Base-by-base conservation (phyloP, 1,140 invertebrate species). In the Camponotus floridanus region DNA sequence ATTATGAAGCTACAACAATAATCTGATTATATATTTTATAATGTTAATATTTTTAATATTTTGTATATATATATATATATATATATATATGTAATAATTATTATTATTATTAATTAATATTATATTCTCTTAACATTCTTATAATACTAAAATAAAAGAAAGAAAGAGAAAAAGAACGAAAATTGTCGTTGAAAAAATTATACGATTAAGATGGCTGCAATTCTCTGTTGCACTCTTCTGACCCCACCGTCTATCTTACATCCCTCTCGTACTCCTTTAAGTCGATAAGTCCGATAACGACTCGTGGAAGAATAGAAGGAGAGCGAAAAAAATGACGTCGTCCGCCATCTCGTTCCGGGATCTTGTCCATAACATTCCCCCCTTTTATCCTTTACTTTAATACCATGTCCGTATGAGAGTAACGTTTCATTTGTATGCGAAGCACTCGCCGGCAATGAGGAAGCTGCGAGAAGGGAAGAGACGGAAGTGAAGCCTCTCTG, bases 401-500 rank as follows among this genome's bases (percentile, higher is more conserved):
- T 68, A 68, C 45, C 18, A n/a, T 15, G 76, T 31, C 51, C 55
- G 26, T 67, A 71, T 67, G n/a, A 87, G 76, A 79, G 73, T 57
- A 68, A 62, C 88, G 74, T 90, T 90, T 76, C 85, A 90, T 90
- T 90, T 87, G 78, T 79, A 87, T 85, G n/a, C 86, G 79, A 67
- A 90, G 68, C 70, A 85, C 59, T 80, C 85, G 57, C 68, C 74
- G 39, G 48, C 64, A 59, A 39, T 39, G 42, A 71, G 26, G 42
- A n/a, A 61, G 48, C 26, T 26, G 26, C 1, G 36, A 26, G 51
- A 80, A 13, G n/a, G 18, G 26, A 76, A 4, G 33, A 48, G 13
- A 48, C 8, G 55, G 21, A 33, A 67, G 55, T 33, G 64, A 42
- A 57, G 71, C 26, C 26, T 86, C 26, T 55, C 55, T n/a, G 55